A percentile compares a stretch with the other conserved stretches of the same genome.
phyloP scores from a whole-genome alignment of 2,797 vertebrate genomes.

The Lepidocolaptes lacrymiger region DNA sequence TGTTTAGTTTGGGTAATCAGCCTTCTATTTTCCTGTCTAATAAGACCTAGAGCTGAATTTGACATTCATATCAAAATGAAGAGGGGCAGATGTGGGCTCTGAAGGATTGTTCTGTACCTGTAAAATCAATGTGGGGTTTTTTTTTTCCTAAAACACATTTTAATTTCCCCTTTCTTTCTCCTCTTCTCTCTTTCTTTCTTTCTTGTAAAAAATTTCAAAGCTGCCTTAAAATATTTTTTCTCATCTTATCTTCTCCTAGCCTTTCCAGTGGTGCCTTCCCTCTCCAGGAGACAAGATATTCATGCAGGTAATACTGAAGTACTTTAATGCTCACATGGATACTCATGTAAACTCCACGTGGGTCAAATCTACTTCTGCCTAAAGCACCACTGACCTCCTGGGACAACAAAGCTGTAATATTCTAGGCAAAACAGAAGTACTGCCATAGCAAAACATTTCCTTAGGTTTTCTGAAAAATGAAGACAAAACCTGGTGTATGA shows the following conservation, averaged over 20 bases:
- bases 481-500: background rate
- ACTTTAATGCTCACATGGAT: background rate
- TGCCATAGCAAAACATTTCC: background rate
- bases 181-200: too few species aligned
- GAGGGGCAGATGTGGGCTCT: background rate
- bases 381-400: background rate
- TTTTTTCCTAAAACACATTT: background rate
- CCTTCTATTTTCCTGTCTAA: background rate
- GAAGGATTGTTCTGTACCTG: background rate
- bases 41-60: background rate
- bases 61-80: background rate
- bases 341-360: background rate
- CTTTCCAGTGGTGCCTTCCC: background rate
- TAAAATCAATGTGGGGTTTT: background rate
- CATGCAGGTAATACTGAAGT: background rate
- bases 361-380: conserved; percentile 4
- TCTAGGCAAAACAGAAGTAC: background rate
- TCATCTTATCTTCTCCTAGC: background rate
- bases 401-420: background rate
- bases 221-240: background rate
- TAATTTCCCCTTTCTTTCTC: background rate
- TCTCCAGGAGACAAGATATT: background rate
- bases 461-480: background rate
- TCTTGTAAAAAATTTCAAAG: background rate
- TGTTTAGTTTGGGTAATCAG: background rate